Evolutionary conservation across 2,888 invertebrate genomes (phyloP).

Genomic region (Euphydryas editha): DNA sequence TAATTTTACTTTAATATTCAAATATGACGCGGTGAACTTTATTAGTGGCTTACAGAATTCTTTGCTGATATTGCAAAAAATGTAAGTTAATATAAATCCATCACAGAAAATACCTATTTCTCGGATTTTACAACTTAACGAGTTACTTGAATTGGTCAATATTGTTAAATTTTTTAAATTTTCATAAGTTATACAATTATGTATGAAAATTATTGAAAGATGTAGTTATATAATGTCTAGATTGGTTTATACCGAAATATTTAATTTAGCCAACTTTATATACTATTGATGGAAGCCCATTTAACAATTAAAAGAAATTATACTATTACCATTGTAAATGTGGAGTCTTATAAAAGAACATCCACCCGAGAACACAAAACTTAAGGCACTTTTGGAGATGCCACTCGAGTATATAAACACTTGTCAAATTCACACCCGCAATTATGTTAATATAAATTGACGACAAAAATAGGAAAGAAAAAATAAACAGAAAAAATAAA

Average conservation of each 20-base stretch:
- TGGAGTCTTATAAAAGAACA: constrained; percentile 14
- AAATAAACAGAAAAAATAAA: constrained; percentile 52
- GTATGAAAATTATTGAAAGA: no score
- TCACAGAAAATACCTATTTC: no score
- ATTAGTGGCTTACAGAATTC: no score
- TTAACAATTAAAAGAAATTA: constrained; percentile 5
- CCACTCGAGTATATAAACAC: constrained; percentile 3
- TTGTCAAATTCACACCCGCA: not conserved
- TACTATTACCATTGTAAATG: constrained; percentile 11
- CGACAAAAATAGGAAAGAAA: constrained; percentile 26
- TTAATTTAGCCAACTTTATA: constrained; percentile 12
- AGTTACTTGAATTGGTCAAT: no score
- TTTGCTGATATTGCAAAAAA: no score
- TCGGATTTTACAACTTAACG: no score
- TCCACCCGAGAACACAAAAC: constrained; percentile 25
- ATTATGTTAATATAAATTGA: not conserved
- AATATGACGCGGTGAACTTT: no score
- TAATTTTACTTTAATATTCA: no score
- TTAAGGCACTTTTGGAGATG: constrained; percentile 37
- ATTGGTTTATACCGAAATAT: constrained; percentile 4
- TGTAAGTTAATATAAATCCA: no score
- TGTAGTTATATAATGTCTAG: not conserved
- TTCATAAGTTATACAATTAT: no score
- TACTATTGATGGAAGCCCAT: constrained; percentile 28
- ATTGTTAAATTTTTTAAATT: no score